A percentile compares a stretch with the other conserved stretches of the same genome.
These are phyloP conservation scores for Pampusana beccarii DNA, from an alignment of 2,113 vertebrate genomes.

Conservation along the genomic window DNA sequence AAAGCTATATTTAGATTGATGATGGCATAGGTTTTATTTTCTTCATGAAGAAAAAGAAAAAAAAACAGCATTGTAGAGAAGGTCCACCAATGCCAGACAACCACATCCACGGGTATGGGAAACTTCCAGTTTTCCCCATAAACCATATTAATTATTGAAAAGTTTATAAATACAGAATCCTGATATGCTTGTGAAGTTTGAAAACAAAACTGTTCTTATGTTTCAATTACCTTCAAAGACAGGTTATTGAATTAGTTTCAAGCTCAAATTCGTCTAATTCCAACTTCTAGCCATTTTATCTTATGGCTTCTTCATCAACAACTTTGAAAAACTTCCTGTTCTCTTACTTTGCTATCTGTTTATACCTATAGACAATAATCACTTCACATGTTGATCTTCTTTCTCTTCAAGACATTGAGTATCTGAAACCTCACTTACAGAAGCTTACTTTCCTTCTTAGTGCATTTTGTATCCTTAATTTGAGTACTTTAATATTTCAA, in stretches of 20 bases:
- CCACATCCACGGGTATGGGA: accelerated
- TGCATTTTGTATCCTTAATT: not conserved
- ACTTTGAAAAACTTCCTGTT: not conserved
- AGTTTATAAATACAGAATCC: not conserved
- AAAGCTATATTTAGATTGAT: not conserved
- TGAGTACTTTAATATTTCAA: not conserved
- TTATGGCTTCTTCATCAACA: not conserved
- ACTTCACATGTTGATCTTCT: not conserved
- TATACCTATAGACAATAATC: not conserved
- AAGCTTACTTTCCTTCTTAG: not conserved
- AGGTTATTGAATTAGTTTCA: not conserved
- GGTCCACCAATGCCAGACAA: not conserved
- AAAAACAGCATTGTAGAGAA: not conserved
- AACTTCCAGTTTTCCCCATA: not conserved
- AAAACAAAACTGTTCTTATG: not conserved
- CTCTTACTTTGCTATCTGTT: not conserved
- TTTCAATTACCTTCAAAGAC: not conserved
- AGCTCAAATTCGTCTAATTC: not conserved
- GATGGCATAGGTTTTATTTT: accelerated
- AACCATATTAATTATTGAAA: accelerated
- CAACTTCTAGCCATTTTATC: not conserved
- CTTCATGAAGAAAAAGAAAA: not conserved
- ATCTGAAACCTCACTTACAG: not conserved
- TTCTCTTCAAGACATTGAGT: not conserved
- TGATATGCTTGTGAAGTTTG: not conserved